Evolutionary conservation across 92 coral and sea anemone species (phyloP), one percentile per base, ranked within the genome.

Genomic region (Epizoanthus illoricatus): DNA sequence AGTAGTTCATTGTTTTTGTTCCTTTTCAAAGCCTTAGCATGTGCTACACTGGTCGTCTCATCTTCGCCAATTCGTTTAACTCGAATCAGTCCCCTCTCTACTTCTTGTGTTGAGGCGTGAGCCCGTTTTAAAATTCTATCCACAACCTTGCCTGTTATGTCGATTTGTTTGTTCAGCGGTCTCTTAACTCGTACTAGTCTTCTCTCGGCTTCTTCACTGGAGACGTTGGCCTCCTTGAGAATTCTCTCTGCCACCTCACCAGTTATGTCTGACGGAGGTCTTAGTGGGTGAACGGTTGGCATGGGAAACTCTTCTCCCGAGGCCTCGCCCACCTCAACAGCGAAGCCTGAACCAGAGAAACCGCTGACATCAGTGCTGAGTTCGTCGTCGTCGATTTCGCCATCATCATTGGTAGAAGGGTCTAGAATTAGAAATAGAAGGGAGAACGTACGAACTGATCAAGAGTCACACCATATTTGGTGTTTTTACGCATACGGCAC

Each of bases 211-310:
- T 91, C 92, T 64, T 86, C 87, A 5, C 56, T 79, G 33, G 97
- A 91, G n/a, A 88, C 76, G 62, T 93, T 93, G 10, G 92, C 91
- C 78, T 69, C 80, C 62, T 92, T 84, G 40, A 93, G 79, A 74
- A 93, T 93, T 76, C 89, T 87, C 36, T 86, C 86, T 7, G 97
- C 97, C n/a, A 81, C 88, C 75, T 81, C 76, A 13, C 97, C 97
- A 17, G 91, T 88, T 17, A 93, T 90, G 71, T 88, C 90, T 3
- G 94, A 88, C 11, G 97, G 97, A 12, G 97, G 97, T 64, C 82
- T 63, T 56, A 78, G 23, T 63, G 82, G 71, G 23, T 36, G 82
- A 21, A 78, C 42, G 13, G 70, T 42, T 17, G 71, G 82, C 42
- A 12, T 6, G 60, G 12, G 56, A 52, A 52, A 52, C 13, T 9